A percentile compares a stretch with the other conserved stretches of the same genome.
Conservation (phyloP, 2,888 invertebrate species). For the Empis livida region DNA sequence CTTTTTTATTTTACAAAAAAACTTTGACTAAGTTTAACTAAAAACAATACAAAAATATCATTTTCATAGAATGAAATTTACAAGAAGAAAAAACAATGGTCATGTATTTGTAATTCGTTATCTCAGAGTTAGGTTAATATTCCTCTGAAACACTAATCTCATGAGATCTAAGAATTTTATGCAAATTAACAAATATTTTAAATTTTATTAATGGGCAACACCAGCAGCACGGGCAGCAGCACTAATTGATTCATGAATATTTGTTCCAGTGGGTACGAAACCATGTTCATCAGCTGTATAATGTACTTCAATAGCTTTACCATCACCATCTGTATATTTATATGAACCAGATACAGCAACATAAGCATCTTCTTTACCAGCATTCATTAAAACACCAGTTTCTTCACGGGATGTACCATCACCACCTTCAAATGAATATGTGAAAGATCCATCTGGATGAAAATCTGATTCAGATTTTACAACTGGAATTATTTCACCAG, state of each 20-base stretch:
- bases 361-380: conserved; percentile 21
- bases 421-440: conserved; percentile 17
- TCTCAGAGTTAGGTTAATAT: too few species aligned
- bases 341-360: conserved; percentile 28
- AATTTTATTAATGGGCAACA: conserved; percentile 3
- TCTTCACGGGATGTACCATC: conserved; percentile 27
- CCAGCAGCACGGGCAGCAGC: conserved; percentile 25
- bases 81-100: too few species aligned
- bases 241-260: conserved; percentile 26
- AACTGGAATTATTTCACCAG: conserved; percentile 17
- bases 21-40: too few species aligned
- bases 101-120: too few species aligned
- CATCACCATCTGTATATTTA: conserved; percentile 25
- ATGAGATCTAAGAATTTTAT: too few species aligned
- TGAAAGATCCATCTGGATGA: conserved; percentile 24
- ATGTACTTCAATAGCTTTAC: conserved; percentile 26
- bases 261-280: conserved; percentile 28
- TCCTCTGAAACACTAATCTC: too few species aligned
- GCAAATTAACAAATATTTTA: neutral
- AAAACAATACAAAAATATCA: too few species aligned
- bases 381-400: conserved; percentile 17
- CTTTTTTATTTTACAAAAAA: too few species aligned
- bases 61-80: too few species aligned
- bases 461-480: conserved; percentile 21
- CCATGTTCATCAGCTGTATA: conserved; percentile 33